A percentile compares a stretch with the other conserved stretches of the same genome.
Conservation (phyloP, 2,113 vertebrate genomes). For the Melanocharis versteri region DNA sequence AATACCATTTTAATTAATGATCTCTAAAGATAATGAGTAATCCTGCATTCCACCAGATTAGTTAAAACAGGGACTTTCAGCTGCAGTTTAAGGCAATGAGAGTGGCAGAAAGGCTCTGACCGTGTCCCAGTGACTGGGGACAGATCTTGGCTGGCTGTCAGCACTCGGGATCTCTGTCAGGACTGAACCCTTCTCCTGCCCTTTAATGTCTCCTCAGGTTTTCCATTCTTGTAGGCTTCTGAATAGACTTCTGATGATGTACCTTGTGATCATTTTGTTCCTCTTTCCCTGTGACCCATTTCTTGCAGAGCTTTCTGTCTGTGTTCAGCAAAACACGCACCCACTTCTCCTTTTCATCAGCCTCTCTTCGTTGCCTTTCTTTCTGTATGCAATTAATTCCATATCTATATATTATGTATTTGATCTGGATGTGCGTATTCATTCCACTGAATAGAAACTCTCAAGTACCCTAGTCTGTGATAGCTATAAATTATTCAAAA, state of each 20-base stretch:
- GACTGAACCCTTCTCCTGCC: not conserved
- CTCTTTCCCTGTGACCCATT: not conserved
- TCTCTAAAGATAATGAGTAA: not conserved
- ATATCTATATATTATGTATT: conserved; percentile 38
- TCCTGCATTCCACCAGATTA: not conserved
- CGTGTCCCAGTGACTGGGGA: rapidly evolving
- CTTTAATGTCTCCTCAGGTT: not conserved
- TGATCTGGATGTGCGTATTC: conserved; percentile 35
- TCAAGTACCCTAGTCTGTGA: conserved; percentile 31
- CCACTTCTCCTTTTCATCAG: not conserved
- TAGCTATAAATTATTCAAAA: conserved; percentile 68
- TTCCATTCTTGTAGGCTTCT: not conserved
- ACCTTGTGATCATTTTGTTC: not conserved
- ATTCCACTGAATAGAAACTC: conserved; percentile 40
- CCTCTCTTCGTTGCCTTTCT: not conserved
- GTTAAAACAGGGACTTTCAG: not conserved
- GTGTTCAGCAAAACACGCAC: not conserved
- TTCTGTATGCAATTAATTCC: conserved; percentile 10
- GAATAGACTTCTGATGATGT: not conserved
- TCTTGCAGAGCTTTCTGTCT: not conserved
- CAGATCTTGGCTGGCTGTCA: not conserved
- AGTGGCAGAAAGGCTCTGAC: not conserved
- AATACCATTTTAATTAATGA: conserved; percentile 1
- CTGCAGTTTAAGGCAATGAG: not conserved
- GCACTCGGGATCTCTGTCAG: not conserved